Conservation (phyloP, 1,140 invertebrate species). For the Lepidotrigona ventralis region DNA sequence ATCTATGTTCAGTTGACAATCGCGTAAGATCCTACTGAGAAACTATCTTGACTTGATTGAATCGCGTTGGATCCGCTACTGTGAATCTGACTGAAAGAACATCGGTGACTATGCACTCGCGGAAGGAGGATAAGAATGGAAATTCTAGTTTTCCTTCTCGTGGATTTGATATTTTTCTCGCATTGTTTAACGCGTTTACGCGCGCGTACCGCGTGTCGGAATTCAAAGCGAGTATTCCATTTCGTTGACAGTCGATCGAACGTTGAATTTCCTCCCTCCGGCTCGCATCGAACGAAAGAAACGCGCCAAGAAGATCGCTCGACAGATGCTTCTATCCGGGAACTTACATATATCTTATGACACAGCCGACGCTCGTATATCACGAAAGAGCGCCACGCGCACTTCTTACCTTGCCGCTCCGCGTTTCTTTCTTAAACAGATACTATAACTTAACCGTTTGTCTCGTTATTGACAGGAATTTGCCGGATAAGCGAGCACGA, state of each 20-base stretch:
- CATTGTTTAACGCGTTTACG: conserved; percentile 10
- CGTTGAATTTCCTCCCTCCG: conserved; percentile 25
- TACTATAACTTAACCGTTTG: conserved; percentile 48
- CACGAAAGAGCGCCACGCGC: neutral
- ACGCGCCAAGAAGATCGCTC: conserved; percentile 36
- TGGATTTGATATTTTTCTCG: neutral
- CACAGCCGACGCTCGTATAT: conserved; percentile 36
- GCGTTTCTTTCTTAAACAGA: conserved; percentile 47
- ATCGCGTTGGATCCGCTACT: too few species aligned
- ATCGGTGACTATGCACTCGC: neutral
- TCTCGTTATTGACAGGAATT: conserved; percentile 45
- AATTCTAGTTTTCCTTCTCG: neutral
- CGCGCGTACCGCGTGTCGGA: neutral
- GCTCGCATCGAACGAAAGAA: conserved; percentile 25
- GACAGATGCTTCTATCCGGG: conserved; percentile 41
- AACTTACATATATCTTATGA: conserved; percentile 42
- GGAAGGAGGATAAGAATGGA: neutral
- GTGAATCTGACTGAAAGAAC: neutral
- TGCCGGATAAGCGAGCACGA: conserved; percentile 43
- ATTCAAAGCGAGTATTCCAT: conserved; percentile 22
- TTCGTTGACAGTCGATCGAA: conserved; percentile 28
- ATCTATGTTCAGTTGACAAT: too few species aligned
- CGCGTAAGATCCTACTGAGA: too few species aligned
- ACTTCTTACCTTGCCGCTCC: conserved; percentile 14
- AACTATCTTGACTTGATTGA: too few species aligned